These are phyloP conservation scores for Xiphorhynchus erythropygius DNA, from an alignment of 2,797 vertebrate genomes.

Conservation along the genomic window DNA sequence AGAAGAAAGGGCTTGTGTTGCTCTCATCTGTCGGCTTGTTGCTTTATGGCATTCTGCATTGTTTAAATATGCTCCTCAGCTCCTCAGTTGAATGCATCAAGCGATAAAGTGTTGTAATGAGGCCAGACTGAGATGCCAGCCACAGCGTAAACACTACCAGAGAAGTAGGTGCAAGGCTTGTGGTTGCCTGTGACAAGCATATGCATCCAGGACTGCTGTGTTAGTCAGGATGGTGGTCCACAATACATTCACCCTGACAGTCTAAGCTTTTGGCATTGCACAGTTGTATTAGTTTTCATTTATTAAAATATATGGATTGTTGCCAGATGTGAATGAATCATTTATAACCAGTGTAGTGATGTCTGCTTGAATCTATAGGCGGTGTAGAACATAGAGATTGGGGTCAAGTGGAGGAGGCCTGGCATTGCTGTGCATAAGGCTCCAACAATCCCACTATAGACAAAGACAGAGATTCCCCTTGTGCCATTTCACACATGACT, in stretches of 20 bases:
- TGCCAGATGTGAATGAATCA: background rate
- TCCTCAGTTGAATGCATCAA: rapidly evolving
- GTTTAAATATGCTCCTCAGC: background rate
- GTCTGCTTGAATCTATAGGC: background rate
- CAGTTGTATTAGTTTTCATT: background rate
- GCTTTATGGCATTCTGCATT: background rate
- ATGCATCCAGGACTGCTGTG: rapidly evolving
- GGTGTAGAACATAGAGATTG: rapidly evolving
- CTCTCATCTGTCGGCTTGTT: background rate
- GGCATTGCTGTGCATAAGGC: background rate
- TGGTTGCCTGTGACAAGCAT: background rate
- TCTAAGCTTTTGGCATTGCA: background rate
- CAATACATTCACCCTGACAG: background rate
- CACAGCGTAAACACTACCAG: background rate
- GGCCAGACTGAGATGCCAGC: background rate
- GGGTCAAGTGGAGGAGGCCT: background rate
- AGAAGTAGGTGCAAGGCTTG: background rate
- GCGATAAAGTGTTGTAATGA: background rate
- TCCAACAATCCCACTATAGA: background rate
- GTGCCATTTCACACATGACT: background rate
- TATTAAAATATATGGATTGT: background rate
- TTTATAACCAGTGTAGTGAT: background rate
- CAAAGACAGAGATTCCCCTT: background rate
- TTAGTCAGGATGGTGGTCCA: background rate
- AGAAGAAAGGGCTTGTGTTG: conserved; percentile 4